These are phyloP conservation scores for Trichogramma dendrolimi DNA, from an alignment of 2,888 invertebrate species.

Conservation along the genomic window DNA sequence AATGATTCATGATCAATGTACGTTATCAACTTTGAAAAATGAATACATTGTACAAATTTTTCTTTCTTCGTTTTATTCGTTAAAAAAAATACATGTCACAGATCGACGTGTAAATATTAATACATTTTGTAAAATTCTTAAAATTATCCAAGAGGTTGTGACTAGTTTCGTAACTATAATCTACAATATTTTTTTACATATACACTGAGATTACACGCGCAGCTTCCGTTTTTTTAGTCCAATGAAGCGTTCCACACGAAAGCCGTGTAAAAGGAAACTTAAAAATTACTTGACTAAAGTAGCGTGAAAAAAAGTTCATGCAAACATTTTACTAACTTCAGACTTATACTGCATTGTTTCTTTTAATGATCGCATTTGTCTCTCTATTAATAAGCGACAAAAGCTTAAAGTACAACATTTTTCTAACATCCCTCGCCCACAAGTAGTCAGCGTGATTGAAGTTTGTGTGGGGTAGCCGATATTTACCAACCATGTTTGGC, in stretches of 20 bases:
- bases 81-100: no score
- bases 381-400: constrained; percentile 24
- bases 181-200: not conserved
- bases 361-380: no score
- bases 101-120: not conserved
- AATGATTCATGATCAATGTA: no score
- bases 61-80: no score
- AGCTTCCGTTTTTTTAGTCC: no score
- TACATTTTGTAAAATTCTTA: not conserved
- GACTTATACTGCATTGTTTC: no score
- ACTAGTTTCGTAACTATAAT: not conserved
- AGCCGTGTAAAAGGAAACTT: no score
- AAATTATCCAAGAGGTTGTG: not conserved
- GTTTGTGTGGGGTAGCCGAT: constrained; percentile 53
- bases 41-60: no score
- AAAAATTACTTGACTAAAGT: no score
- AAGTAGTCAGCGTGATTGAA: constrained; percentile 66
- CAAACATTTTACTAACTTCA: not conserved
- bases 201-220: not conserved
- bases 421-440: constrained; percentile 53
- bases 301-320: constrained; percentile 1
- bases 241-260: no score
- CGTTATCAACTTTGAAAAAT: no score
- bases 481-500: constrained; percentile 45
- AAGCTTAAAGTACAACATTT: constrained; percentile 53